phyloP scores from a whole-genome alignment of 2,797 vertebrate species.

The Sorex maritimensis region DNA sequence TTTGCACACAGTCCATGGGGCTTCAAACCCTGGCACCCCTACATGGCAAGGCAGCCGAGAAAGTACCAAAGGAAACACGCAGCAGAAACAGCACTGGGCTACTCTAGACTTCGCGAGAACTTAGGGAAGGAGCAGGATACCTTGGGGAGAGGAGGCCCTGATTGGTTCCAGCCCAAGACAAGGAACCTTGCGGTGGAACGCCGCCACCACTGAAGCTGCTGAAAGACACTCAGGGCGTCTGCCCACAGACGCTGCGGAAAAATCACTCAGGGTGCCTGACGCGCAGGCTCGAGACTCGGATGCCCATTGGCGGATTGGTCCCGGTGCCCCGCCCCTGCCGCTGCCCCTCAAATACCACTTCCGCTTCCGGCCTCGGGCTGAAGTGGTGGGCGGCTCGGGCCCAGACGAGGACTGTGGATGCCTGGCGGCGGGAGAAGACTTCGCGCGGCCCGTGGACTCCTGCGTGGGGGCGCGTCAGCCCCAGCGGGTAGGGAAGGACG shows the following conservation, averaged over 20 bases:
- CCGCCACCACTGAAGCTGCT: background rate
- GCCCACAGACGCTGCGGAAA: no score
- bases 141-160: background rate
- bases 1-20: no score
- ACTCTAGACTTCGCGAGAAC: background rate
- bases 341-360: background rate
- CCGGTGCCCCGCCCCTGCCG: rapidly evolving
- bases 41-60: background rate
- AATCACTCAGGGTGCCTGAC: rapidly evolving
- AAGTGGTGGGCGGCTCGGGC: rapidly evolving
- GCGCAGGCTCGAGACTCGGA: rapidly evolving
- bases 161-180: rapidly evolving
- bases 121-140: no score
- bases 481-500: background rate
- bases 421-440: rapidly evolving
- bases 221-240: background rate
- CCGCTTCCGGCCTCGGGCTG: slow-evolving; percentile 68
- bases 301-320: background rate
- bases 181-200: rapidly evolving
- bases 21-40: no score
- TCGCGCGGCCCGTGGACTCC: rapidly evolving
- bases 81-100: rapidly evolving
- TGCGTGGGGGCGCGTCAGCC: background rate
- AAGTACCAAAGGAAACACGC: no score
- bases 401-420: rapidly evolving